Conservation (phyloP, 1,140 invertebrate genomes). For the Cotesia glomerata region DNA sequence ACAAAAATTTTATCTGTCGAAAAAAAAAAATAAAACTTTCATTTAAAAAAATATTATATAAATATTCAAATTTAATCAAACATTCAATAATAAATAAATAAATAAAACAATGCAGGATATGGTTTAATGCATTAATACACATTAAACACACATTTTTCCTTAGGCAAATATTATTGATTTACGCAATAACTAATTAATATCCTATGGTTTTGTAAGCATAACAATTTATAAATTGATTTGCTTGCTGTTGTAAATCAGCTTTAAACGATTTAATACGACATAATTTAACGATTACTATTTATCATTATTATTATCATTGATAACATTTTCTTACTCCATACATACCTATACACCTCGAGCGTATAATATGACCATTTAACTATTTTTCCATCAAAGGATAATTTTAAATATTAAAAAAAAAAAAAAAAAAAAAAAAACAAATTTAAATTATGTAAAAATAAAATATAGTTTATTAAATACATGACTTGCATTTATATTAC, state of each 20-base stretch:
- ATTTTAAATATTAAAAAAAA: too few relatives aligned
- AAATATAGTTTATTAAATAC: too few relatives aligned
- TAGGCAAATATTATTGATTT: constrained; percentile 22
- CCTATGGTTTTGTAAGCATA: constrained; percentile 20
- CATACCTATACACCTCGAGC: background rate
- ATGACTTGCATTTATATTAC: too few relatives aligned
- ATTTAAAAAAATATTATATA: too few relatives aligned
- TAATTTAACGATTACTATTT: constrained; percentile 32
- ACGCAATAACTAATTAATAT: constrained; percentile 30
- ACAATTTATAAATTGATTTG: constrained; percentile 31
- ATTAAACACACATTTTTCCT: background rate
- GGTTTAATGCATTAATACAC: background rate
- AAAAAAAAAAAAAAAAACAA: too few relatives aligned
- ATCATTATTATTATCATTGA: background rate
- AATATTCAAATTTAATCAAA: background rate
- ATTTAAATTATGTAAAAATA: too few relatives aligned
- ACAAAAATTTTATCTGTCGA: too few relatives aligned
- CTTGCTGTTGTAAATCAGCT: constrained; percentile 22
- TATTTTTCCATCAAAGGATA: too few relatives aligned
- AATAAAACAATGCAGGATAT: background rate
- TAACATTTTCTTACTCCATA: background rate
- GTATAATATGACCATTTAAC: too few relatives aligned
- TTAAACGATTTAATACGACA: constrained; percentile 29
- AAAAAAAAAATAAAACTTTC: too few relatives aligned
- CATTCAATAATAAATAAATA: too few relatives aligned